phyloP scores from a whole-genome alignment of 1,140 invertebrate species.

The Battus philenor region DNA sequence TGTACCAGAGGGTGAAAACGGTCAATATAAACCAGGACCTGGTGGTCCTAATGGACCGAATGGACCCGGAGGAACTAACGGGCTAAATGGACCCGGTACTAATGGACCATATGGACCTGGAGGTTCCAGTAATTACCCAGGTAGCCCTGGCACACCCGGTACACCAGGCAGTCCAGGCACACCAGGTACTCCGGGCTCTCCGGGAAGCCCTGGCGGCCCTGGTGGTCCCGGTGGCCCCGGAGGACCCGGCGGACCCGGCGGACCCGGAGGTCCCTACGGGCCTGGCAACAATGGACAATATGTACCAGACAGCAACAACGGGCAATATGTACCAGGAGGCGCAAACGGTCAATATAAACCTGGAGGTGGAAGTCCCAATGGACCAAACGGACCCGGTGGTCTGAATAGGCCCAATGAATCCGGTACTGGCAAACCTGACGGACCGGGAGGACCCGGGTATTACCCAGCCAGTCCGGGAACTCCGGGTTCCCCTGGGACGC shows the following conservation, averaged over 20 bases:
- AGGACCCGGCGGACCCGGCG: conserved; percentile 1
- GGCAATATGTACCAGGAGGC: conserved; percentile 7
- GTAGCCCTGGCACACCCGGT: conserved; percentile 29
- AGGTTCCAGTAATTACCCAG: conserved; percentile 30
- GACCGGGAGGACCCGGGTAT: conserved; percentile 21
- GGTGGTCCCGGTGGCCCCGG: conserved; percentile 16
- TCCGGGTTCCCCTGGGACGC: conserved; percentile 30
- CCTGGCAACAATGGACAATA: conserved; percentile 6
- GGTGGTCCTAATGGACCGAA: too few species aligned
- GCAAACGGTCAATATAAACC: too few species aligned
- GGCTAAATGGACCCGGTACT: conserved; percentile 19
- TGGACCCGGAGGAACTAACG: conserved; percentile 1
- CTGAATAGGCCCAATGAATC: conserved; percentile 13
- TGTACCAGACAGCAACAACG: conserved; percentile 8
- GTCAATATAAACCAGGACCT: too few species aligned
- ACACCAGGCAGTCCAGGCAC: conserved; percentile 28
- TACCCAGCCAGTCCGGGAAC: conserved; percentile 25
- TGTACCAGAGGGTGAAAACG: too few species aligned
- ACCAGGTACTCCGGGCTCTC: conserved; percentile 20
- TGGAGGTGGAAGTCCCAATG: too few species aligned
- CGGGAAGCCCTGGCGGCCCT: conserved; percentile 23
- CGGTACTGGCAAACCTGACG: conserved; percentile 19
- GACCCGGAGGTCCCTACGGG: too few species aligned
- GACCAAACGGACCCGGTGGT: conserved; percentile 4
- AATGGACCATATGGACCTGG: conserved; percentile 20